Evolutionary conservation across 1,140 invertebrate species (phyloP).

Genomic region (Sycobia sp.): DNA sequence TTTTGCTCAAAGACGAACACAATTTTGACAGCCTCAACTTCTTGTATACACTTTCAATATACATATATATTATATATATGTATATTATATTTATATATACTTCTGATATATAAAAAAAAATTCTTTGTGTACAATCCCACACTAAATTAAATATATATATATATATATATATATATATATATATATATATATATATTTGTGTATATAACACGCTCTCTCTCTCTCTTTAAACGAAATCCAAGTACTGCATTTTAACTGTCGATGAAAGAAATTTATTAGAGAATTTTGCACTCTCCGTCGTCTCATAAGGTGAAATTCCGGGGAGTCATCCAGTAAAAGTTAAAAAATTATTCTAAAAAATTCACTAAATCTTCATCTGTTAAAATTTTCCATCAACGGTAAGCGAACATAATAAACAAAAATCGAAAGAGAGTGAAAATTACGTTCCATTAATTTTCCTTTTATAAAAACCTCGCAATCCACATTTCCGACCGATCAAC

Average conservation of each 20-base stretch:
- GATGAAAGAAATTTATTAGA: slow-evolving; percentile 17
- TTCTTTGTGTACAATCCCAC: slow-evolving; percentile 26
- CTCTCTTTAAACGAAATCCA: slow-evolving; percentile 17
- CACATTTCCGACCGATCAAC: slow-evolving; percentile 14
- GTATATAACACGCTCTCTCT: too few relatives aligned
- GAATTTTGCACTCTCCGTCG: slow-evolving; percentile 14
- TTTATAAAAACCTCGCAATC: slow-evolving; percentile 13
- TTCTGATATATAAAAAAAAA: slow-evolving; percentile 28
- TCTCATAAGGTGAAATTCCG: too few relatives aligned
- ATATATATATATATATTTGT: too few relatives aligned
- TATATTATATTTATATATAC: slow-evolving; percentile 33
- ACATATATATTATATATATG: slow-evolving; percentile 29
- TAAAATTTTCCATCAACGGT: too few relatives aligned
- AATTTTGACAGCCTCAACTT: slow-evolving; percentile 47
- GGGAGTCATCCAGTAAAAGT: too few relatives aligned
- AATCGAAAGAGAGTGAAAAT: slow-evolving; percentile 15
- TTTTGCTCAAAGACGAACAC: slow-evolving; percentile 42
- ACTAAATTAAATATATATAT: slow-evolving; percentile 29
- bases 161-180: too few relatives aligned
- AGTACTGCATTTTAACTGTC: slow-evolving; percentile 15
- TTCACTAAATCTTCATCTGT: too few relatives aligned
- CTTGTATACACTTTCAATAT: slow-evolving; percentile 27
- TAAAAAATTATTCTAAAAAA: too few relatives aligned
- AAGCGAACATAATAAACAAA: not conserved
- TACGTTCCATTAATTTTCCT: slow-evolving; percentile 22